Evolutionary conservation across 1,140 invertebrate genomes (phyloP), one percentile per base, ranked within the genome.

Genomic region (Nasonia giraulti): DNA sequence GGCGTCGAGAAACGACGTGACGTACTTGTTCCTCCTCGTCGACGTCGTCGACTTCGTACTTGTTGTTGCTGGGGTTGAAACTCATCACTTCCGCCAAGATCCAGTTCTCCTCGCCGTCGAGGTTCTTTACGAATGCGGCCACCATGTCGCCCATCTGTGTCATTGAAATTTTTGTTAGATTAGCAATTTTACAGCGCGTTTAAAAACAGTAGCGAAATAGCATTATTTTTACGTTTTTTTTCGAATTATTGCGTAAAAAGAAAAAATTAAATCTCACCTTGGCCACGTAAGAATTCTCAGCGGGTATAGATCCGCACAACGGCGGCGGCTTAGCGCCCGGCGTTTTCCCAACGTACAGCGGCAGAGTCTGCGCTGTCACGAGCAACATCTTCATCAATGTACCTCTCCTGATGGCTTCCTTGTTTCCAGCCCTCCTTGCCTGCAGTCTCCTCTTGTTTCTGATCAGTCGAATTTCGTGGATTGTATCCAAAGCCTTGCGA

Each of bases 41-140:
- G 33, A 77, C 75, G 33, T 99, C 98, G 91, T 98, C 97, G 1
- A 99, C 97, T 91, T 99, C 97, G 92, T 99, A 99, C 92, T 98
- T 98, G 87, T 96, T 96, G 20, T 96, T 96, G 4, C 95, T 93
- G 0, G 95, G 91, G 88, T 97, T 96, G 92, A 96, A 99, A 83
- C 95, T 95, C 1, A 98, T 96, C 1, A 99, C 97, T 95, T 99
- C 98, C 1, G 98, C 98, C 73, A 99, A 91, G 87, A 99, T 99
- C 98, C 98, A 99, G 91, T 98, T 98, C 89, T 98, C 97, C 89
- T 98, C 97, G 62, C 96, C 20, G 8, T 77, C 74, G 1, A 6
- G 1, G n/a, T 55, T 40, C 17, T 83, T 77, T 0, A 83, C 62
- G 23, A 44, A 81, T 20, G 74, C 81, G n/a, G 81, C 81, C 47